Evolutionary conservation across 2,888 invertebrate genomes (phyloP).

Genomic region (Cryptus armator): DNA sequence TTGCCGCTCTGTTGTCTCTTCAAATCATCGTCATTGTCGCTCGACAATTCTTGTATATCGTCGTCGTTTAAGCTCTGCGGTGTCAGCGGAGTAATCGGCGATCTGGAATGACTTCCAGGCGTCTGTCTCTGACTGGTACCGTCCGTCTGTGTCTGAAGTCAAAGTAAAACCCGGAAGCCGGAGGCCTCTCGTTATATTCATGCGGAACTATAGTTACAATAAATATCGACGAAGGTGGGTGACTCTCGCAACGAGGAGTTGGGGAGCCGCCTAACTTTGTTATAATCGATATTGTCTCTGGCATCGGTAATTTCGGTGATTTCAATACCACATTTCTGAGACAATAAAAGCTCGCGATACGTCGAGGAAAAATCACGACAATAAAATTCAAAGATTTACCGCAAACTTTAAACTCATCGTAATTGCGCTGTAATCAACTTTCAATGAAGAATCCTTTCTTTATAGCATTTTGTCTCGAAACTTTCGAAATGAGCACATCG

Average conservation of each 20-base stretch:
- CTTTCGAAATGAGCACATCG: background rate
- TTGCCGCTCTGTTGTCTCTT: constrained; percentile 68
- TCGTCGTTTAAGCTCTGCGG: constrained; percentile 77
- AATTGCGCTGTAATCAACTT: background rate
- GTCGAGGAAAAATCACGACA: background rate
- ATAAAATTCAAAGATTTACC: background rate
- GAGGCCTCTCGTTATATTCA: constrained; percentile 2
- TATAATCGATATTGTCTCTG: constrained; percentile 75
- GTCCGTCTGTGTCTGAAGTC: constrained; percentile 78
- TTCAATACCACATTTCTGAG: background rate
- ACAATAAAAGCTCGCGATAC: background rate
- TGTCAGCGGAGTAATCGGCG: constrained; percentile 78
- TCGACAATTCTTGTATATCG: constrained; percentile 77
- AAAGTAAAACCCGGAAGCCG: background rate
- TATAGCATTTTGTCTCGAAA: constrained; percentile 1
- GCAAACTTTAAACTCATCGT: background rate
- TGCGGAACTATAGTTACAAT: background rate
- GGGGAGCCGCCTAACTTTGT: constrained; percentile 57
- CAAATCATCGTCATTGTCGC: constrained; percentile 77
- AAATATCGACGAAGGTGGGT: constrained; percentile 34
- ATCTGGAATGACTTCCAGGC: constrained; percentile 79
- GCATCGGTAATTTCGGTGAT: constrained; percentile 48
- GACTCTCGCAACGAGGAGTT: constrained; percentile 36
- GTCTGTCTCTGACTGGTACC: constrained; percentile 80
- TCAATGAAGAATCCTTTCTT: constrained; percentile 2